Evolutionary conservation across 2,888 invertebrate genomes (phyloP).

Genomic region (Bombylius major): DNA sequence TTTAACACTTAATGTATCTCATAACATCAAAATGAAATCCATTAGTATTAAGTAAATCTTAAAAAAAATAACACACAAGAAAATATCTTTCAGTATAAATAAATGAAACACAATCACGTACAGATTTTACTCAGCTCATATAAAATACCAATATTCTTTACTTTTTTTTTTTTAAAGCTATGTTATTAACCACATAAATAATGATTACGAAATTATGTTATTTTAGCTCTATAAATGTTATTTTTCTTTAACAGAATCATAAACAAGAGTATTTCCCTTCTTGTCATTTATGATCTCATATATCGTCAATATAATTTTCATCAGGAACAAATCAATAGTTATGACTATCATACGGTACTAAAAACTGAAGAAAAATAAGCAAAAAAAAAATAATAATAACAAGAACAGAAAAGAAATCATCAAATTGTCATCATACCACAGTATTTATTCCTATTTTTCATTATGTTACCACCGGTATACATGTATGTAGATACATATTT

Average conservation of each 20-base stretch:
- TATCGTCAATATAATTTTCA: conserved; percentile 16
- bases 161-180: neutral
- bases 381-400: no score
- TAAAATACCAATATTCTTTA: neutral
- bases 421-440: no score
- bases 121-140: neutral
- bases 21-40: no score
- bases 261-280: conserved; percentile 6
- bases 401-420: no score
- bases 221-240: no score
- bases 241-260: neutral
- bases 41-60: no score
- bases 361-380: neutral
- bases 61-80: no score
- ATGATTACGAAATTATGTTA: neutral
- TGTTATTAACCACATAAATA: conserved; percentile 7
- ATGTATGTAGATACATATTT: no score
- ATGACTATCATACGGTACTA: conserved; percentile 8
- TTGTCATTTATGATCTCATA: conserved; percentile 14
- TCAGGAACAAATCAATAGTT: conserved; percentile 18
- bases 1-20: no score
- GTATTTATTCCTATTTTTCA: no score
- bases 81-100: no score
- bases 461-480: no score
- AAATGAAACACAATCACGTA: neutral